Conservation (phyloP, 2,888 invertebrate genomes). For the Hecatera dysodea region DNA sequence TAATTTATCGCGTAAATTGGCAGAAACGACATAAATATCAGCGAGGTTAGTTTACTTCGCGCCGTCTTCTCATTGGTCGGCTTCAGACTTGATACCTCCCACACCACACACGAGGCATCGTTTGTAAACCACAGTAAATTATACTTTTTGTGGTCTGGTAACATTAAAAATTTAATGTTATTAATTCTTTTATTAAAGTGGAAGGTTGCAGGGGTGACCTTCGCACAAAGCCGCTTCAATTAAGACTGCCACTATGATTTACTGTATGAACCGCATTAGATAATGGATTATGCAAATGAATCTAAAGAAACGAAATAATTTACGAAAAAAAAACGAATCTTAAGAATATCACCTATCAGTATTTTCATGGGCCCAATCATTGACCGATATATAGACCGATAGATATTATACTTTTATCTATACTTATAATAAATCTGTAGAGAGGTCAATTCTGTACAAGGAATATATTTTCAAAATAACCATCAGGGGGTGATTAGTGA, state of each 20-base stretch:
- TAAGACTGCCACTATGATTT: slow-evolving; percentile 25
- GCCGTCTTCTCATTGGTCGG: slow-evolving; percentile 50
- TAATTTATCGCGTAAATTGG: slow-evolving; percentile 36
- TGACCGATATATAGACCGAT: no score
- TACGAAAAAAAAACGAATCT: no score
- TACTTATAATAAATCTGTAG: no score
- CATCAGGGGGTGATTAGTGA: no score
- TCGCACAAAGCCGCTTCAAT: slow-evolving; percentile 10
- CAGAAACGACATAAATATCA: slow-evolving; percentile 33
- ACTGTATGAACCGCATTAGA: slow-evolving; percentile 20
- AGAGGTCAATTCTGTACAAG: no score
- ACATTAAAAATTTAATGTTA: slow-evolving; percentile 22
- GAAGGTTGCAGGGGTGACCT: slow-evolving; percentile 58
- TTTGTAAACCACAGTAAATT: slow-evolving; percentile 37
- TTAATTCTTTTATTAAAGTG: slow-evolving; percentile 9
- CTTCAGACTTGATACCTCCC: slow-evolving; percentile 51
- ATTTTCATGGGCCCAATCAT: no score
- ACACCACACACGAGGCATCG: slow-evolving; percentile 47
- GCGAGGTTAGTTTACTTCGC: slow-evolving; percentile 33
- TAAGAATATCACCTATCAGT: no score
- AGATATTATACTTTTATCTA: no score
- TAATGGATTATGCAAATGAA: slow-evolving; percentile 34
- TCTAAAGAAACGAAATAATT: neutral
- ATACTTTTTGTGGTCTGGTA: slow-evolving; percentile 18
- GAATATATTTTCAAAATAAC: no score